These are phyloP conservation scores for Brachystomella parvula DNA, from an alignment of 1,140 invertebrate species.

Conservation along the genomic window DNA sequence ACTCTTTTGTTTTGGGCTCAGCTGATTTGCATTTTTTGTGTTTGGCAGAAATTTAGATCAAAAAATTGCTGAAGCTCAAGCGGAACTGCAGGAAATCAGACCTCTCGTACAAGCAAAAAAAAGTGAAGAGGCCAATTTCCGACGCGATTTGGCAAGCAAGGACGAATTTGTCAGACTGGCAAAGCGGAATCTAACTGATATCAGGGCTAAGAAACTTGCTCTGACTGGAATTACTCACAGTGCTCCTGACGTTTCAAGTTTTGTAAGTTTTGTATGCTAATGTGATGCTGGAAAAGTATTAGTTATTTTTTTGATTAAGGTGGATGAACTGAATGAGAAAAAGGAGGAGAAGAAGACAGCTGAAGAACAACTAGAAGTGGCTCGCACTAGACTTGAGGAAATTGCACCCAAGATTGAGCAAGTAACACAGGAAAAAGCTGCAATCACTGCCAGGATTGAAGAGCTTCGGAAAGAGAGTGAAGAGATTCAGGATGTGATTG, in stretches of 20 bases:
- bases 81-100: background rate
- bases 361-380: background rate
- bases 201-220: background rate
- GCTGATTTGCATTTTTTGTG: background rate
- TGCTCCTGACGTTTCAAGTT: constrained; percentile 12
- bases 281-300: background rate
- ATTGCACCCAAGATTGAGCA: background rate
- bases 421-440: background rate
- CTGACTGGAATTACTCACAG: background rate
- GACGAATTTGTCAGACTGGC: background rate
- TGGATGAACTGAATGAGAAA: constrained; percentile 10
- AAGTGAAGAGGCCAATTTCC: background rate
- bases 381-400: background rate
- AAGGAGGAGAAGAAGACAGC: background rate
- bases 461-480: background rate
- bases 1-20: background rate
- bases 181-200: background rate
- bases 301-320: background rate
- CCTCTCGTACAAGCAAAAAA: background rate
- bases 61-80: background rate
- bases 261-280: background rate
- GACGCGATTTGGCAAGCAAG: background rate
- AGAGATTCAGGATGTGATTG: background rate
- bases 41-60: background rate
- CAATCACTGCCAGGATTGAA: background rate